These are phyloP conservation scores for Mycetomoellerius zeteki DNA, from an alignment of 1,140 invertebrate species.

Conservation along the genomic window DNA sequence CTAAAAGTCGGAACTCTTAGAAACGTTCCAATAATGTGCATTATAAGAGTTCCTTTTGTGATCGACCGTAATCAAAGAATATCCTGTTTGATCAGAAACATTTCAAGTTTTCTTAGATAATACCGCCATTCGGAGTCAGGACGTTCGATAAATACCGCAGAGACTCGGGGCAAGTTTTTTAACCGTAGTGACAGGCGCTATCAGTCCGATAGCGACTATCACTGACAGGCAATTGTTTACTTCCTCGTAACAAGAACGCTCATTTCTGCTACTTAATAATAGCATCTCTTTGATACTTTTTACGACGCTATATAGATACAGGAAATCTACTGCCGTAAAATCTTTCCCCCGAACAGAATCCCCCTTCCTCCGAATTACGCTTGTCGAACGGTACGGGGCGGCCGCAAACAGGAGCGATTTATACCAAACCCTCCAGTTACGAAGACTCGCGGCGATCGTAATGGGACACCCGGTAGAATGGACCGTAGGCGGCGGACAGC, in stretches of 20 bases:
- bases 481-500: conserved; percentile 78
- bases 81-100: conserved; percentile 28
- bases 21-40: conserved; percentile 32
- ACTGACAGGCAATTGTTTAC: not conserved
- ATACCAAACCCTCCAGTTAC: conserved; percentile 53
- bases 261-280: conserved; percentile 24
- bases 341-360: not conserved
- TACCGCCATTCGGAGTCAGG: not conserved
- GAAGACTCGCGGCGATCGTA: conserved; percentile 70
- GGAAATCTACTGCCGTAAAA: not conserved
- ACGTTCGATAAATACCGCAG: not conserved
- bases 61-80: conserved; percentile 6
- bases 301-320: not conserved
- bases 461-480: conserved; percentile 75
- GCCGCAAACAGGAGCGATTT: conserved; percentile 62
- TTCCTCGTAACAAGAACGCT: conserved; percentile 42
- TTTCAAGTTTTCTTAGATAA: not conserved
- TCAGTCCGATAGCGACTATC: not conserved
- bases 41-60: conserved; percentile 42
- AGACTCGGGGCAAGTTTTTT: not conserved
- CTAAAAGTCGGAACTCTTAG: not conserved
- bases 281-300: conserved; percentile 29
- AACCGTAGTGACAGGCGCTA: not conserved
- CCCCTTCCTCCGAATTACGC: not conserved
- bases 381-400: conserved; percentile 36